Evolutionary conservation across 2,797 vertebrate genomes (phyloP).

Genomic region (Schizopygopsis pylzovi): DNA sequence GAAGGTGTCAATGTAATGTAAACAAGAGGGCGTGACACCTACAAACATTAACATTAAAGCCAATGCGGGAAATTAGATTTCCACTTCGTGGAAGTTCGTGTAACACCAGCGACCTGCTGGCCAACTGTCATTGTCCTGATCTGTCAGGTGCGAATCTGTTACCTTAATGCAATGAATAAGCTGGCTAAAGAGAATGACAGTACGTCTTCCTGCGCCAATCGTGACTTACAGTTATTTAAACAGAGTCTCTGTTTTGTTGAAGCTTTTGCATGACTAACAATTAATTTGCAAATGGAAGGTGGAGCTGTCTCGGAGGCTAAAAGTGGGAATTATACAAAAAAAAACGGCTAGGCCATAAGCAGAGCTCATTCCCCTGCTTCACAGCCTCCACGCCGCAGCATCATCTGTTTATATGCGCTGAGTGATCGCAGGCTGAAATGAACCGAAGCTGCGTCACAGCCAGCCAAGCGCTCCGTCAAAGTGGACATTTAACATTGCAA

Average conservation of each 20-base stretch:
- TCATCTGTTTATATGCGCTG: slow-evolving; percentile 27
- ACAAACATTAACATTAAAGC: slow-evolving; percentile 32
- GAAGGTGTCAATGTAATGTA: slow-evolving; percentile 1
- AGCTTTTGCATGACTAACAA: neutral
- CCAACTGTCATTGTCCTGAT: neutral
- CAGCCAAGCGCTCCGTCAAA: slow-evolving; percentile 14
- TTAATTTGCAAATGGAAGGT: slow-evolving; percentile 10
- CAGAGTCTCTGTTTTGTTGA: neutral
- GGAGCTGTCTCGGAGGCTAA: neutral
- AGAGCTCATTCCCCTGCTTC: slow-evolving; percentile 62
- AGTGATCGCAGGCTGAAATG: neutral
- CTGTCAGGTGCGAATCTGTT: neutral
- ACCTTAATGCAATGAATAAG: neutral
- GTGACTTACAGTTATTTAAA: neutral
- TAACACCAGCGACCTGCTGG: slow-evolving; percentile 3
- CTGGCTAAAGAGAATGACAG: neutral
- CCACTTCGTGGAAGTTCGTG: slow-evolving; percentile 17
- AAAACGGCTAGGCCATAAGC: slow-evolving; percentile 58
- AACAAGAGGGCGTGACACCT: slow-evolving; percentile 38
- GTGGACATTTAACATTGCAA: slow-evolving; percentile 1
- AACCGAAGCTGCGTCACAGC: slow-evolving; percentile 23
- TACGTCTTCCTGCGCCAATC: neutral
- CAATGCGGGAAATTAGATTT: slow-evolving; percentile 28
- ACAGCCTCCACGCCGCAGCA: slow-evolving; percentile 63
- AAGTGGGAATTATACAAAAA: neutral